A percentile compares a stretch with the other conserved stretches of the same genome.
These are phyloP conservation scores for Cephalopholis sonnerati DNA, from an alignment of 2,113 vertebrate species.

Conservation along the genomic window DNA sequence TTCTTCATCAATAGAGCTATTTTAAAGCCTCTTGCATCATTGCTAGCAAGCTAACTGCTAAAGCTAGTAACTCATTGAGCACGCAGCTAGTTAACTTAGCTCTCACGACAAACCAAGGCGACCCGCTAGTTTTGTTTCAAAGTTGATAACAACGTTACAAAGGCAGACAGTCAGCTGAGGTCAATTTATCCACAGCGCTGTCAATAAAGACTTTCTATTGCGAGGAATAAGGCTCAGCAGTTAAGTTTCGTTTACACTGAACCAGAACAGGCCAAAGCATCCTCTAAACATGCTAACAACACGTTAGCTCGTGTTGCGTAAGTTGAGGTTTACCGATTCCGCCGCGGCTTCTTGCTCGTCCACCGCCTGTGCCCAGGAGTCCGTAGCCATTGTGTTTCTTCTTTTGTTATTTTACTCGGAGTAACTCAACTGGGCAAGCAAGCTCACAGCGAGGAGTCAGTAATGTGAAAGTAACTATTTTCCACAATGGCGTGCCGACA, in stretches of 20 bases:
- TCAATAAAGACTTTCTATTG: not conserved
- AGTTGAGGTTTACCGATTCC: constrained; percentile 88
- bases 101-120: not conserved
- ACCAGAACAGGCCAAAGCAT: constrained; percentile 41
- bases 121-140: constrained; percentile 7
- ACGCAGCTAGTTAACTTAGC: constrained; percentile 57
- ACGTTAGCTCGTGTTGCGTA: constrained; percentile 70
- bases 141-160: not conserved
- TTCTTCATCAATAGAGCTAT: not conserved
- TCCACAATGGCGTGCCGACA: constrained; percentile 80
- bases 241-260: not conserved
- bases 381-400: constrained; percentile 88
- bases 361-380: constrained; percentile 95
- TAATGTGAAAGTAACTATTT: constrained; percentile 55
- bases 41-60: constrained; percentile 52
- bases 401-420: not conserved
- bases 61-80: constrained; percentile 40
- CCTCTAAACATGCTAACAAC: constrained; percentile 45
- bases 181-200: not conserved
- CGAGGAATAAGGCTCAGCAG: fast-evolving
- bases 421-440: not conserved
- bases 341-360: constrained; percentile 95
- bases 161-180: fast-evolving
- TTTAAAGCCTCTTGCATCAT: constrained; percentile 27
- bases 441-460: constrained; percentile 3